Evolutionary conservation across 2,113 vertebrate genomes (phyloP).

Genomic region (Plecturocebus donacophilus): DNA sequence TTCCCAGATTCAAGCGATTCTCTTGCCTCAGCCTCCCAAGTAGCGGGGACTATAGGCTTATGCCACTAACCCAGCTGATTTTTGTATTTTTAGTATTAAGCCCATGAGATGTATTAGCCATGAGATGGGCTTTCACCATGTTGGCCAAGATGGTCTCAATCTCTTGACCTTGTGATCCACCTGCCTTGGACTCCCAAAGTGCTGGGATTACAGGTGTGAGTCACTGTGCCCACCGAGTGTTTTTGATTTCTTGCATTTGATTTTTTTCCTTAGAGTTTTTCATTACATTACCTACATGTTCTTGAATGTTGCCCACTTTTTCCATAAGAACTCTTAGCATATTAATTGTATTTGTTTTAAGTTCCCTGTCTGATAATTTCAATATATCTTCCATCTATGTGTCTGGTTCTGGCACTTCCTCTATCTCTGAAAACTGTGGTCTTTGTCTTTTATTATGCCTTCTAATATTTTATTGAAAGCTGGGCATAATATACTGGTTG

Average conservation of each 20-base stretch:
- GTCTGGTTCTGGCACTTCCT: not conserved
- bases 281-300: not conserved
- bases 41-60: too few relatives aligned
- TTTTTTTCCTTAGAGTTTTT: not conserved
- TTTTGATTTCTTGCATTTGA: not conserved
- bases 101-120: too few relatives aligned
- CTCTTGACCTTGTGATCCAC: too few relatives aligned
- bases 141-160: too few relatives aligned
- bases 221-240: not conserved
- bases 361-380: not conserved
- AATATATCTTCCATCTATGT: not conserved
- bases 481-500: not conserved
- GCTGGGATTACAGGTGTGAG: too few relatives aligned
- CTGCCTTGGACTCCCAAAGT: too few relatives aligned
- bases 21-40: too few relatives aligned
- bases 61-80: too few relatives aligned
- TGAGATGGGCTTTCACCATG: too few relatives aligned
- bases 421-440: not conserved
- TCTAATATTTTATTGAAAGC: not conserved
- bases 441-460: not conserved
- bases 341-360: not conserved
- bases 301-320: not conserved
- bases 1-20: too few relatives aligned
- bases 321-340: not conserved
- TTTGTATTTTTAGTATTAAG: too few relatives aligned